Evolutionary conservation across 1,140 invertebrate genomes (phyloP).

Genomic region (Hycleus phaleratus): DNA sequence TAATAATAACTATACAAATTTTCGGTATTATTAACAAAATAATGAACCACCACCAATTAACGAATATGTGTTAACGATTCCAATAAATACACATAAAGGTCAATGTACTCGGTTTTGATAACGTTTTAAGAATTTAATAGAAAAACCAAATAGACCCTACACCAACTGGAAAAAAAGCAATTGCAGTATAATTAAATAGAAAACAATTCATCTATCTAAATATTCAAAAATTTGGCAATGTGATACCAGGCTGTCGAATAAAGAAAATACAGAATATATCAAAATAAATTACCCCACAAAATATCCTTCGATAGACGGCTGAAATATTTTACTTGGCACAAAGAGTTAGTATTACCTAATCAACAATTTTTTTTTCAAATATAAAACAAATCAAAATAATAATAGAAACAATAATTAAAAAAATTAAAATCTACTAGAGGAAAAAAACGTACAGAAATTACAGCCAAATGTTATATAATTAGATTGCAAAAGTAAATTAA

Average conservation of each 20-base stretch:
- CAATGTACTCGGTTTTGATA: not conserved
- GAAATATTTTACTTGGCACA: constrained; percentile 20
- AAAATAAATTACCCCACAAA: not conserved
- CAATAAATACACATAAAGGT: not conserved
- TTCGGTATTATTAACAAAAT: no score
- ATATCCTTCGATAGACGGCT: constrained; percentile 13
- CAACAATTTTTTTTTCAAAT: not conserved
- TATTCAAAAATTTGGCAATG: constrained; percentile 20
- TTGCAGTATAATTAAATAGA: not conserved
- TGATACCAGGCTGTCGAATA: constrained; percentile 27
- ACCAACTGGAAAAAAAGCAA: not conserved
- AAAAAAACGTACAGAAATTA: constrained; percentile 1
- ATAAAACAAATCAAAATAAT: not conserved
- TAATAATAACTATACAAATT: no score
- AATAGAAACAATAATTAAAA: not conserved
- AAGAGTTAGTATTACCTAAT: constrained; percentile 16
- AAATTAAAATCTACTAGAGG: not conserved
- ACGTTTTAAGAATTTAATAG: no score
- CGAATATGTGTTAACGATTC: not conserved
- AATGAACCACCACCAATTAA: not conserved
- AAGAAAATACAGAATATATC: no score
- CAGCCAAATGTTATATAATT: constrained; percentile 2
- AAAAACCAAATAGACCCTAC: not conserved
- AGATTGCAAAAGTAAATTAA: not conserved
- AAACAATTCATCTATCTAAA: no score